phyloP scores from a whole-genome alignment of 1,140 invertebrate species.

The Callitettix versicolor region DNA sequence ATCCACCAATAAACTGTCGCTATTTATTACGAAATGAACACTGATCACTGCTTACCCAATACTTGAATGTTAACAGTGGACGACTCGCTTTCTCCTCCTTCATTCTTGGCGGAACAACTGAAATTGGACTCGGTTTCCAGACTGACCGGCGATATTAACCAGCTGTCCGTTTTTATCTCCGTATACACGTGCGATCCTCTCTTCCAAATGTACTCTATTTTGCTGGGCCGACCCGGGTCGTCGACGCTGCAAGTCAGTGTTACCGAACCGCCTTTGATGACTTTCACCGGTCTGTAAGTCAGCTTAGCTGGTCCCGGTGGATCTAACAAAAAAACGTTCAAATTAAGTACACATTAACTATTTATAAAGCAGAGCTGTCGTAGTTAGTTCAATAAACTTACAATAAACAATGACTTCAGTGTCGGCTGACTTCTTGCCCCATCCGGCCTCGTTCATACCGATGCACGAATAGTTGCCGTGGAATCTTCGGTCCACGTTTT shows the following conservation, averaged over 20 bases:
- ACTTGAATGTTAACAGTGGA: slow-evolving; percentile 66
- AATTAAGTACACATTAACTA: too few relatives aligned
- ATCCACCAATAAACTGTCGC: too few relatives aligned
- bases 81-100: slow-evolving; percentile 63
- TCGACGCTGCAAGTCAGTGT: slow-evolving; percentile 70
- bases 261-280: slow-evolving; percentile 67
- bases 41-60: slow-evolving; percentile 59
- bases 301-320: slow-evolving; percentile 63
- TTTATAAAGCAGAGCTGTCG: too few relatives aligned
- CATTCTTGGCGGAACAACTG: slow-evolving; percentile 72
- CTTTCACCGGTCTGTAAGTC: slow-evolving; percentile 55
- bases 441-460: slow-evolving; percentile 74
- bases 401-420: slow-evolving; percentile 66
- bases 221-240: slow-evolving; percentile 58
- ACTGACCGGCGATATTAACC: slow-evolving; percentile 67
- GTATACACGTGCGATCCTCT: slow-evolving; percentile 58
- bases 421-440: slow-evolving; percentile 61
- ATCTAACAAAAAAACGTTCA: slow-evolving; percentile 43
- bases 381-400: slow-evolving; percentile 40
- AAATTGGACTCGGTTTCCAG: slow-evolving; percentile 76
- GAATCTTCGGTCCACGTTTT: slow-evolving; percentile 69
- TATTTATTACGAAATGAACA: too few relatives aligned
- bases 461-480: slow-evolving; percentile 89
- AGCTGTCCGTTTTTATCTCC: slow-evolving; percentile 59
- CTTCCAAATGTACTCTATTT: slow-evolving; percentile 58